Evolutionary conservation across 1,140 invertebrate species (phyloP).

Genomic region (Sycophila sp.): DNA sequence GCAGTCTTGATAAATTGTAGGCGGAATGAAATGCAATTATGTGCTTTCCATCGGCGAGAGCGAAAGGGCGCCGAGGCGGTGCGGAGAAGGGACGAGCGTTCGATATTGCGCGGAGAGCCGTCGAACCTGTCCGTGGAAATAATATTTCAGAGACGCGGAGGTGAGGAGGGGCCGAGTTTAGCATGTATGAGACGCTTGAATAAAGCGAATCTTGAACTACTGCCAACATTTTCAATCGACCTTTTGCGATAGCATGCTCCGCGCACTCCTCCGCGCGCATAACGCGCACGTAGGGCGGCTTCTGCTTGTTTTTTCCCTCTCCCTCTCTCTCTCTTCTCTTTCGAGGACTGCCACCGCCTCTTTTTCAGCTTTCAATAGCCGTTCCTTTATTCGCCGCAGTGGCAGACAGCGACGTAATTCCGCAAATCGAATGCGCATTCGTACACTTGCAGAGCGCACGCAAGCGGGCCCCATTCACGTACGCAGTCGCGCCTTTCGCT

Average conservation of each 20-base stretch:
- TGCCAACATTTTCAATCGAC: slow-evolving; percentile 61
- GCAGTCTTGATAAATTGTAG: slow-evolving; percentile 24
- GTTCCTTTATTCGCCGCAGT: slow-evolving; percentile 12
- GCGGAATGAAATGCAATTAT: slow-evolving; percentile 24
- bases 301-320: slow-evolving; percentile 1
- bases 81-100: not conserved
- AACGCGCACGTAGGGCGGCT: no score
- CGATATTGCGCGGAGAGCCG: slow-evolving; percentile 17
- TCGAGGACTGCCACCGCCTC: no score
- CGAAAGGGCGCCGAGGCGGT: not conserved
- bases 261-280: no score
- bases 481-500: not conserved
- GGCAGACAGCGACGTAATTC: slow-evolving; percentile 50
- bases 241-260: slow-evolving; percentile 41
- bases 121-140: slow-evolving; percentile 46
- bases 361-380: not conserved
- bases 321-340: slow-evolving; percentile 10
- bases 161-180: slow-evolving; percentile 43
- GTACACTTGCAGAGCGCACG: slow-evolving; percentile 43
- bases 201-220: slow-evolving; percentile 55
- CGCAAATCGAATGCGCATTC: slow-evolving; percentile 53
- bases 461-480: not conserved
- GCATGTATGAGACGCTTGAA: slow-evolving; percentile 51
- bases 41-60: not conserved
- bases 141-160: slow-evolving; percentile 47